phyloP scores from a whole-genome alignment of 1,140 invertebrate species.

The Teleopsis dalmanni region DNA sequence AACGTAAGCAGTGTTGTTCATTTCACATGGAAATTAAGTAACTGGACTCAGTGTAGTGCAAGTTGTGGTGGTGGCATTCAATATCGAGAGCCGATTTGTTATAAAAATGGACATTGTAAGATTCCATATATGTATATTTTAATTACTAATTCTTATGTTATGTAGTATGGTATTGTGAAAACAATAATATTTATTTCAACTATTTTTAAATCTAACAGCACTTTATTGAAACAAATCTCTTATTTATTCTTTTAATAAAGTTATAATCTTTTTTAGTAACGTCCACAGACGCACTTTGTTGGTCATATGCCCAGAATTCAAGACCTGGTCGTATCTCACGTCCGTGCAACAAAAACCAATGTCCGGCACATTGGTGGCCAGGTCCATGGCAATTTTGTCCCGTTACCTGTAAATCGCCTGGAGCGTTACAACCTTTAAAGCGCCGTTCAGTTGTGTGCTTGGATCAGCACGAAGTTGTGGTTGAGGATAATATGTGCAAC shows the following conservation, averaged over 20 bases:
- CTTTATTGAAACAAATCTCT: not conserved
- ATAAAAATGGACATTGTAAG: constrained; percentile 54
- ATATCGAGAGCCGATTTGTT: constrained; percentile 56
- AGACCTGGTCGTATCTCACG: constrained; percentile 55
- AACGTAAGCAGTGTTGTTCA: constrained; percentile 51
- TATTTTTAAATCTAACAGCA: no score
- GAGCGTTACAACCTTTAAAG: constrained; percentile 47
- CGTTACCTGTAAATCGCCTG: constrained; percentile 52
- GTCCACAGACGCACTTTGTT: constrained; percentile 60
- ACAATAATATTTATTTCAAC: no score
- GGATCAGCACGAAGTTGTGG: constrained; percentile 57
- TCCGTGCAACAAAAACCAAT: constrained; percentile 61
- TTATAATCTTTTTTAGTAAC: constrained; percentile 33
- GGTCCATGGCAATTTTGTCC: constrained; percentile 79
- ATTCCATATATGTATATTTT: no score
- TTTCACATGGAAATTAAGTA: constrained; percentile 65
- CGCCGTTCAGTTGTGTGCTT: constrained; percentile 69
- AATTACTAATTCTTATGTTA: not conserved
- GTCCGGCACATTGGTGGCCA: constrained; percentile 70
- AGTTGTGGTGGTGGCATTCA: constrained; percentile 82
- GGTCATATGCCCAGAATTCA: constrained; percentile 48
- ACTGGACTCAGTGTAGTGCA: constrained; percentile 67
- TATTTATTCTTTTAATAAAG: not conserved
- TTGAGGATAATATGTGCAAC: constrained; percentile 61
- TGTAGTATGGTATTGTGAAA: no score